Percentiles rank a stretch among this genome's conserved stretches.
phyloP scores from a whole-genome alignment of 1,140 invertebrate species.

The Plectrocnemia conspersa region DNA sequence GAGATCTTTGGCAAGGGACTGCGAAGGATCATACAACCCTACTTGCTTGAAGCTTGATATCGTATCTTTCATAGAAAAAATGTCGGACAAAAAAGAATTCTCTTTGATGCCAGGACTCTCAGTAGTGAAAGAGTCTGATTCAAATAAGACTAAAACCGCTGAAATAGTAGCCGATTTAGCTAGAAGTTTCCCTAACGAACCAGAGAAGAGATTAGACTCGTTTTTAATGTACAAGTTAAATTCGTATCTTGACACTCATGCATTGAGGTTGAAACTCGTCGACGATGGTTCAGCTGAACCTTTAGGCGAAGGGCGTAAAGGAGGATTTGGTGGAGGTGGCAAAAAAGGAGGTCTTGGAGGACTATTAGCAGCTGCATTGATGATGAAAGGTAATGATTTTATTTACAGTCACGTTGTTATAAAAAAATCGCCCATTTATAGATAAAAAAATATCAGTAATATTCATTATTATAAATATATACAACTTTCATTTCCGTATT shows the following conservation, averaged over 20 bases:
- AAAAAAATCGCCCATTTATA: too few species aligned
- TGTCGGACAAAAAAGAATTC: slow-evolving; percentile 60
- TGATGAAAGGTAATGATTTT: slow-evolving; percentile 58
- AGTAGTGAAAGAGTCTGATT: slow-evolving; percentile 61
- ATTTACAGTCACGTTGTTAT: not conserved
- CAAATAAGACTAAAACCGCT: slow-evolving; percentile 53
- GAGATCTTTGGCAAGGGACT: slow-evolving; percentile 53
- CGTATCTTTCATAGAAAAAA: slow-evolving; percentile 68
- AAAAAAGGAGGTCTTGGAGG: slow-evolving; percentile 45
- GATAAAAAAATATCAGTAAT: too few species aligned
- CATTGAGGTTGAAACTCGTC: slow-evolving; percentile 66
- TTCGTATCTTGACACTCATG: slow-evolving; percentile 66
- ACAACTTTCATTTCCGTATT: too few species aligned
- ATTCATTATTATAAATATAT: too few species aligned
- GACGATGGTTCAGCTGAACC: slow-evolving; percentile 59
- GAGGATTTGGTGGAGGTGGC: slow-evolving; percentile 46
- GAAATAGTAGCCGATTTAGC: slow-evolving; percentile 68
- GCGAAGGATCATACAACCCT: slow-evolving; percentile 63
- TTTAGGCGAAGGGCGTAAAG: slow-evolving; percentile 47
- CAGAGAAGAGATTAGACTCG: slow-evolving; percentile 70
- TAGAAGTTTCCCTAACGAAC: slow-evolving; percentile 67
- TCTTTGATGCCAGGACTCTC: slow-evolving; percentile 66
- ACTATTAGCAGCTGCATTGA: slow-evolving; percentile 54
- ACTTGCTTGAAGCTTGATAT: slow-evolving; percentile 76
- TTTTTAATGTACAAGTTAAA: slow-evolving; percentile 67